Evolutionary conservation across 2,113 vertebrate species (phyloP).

Genomic region (Natator depressus): DNA sequence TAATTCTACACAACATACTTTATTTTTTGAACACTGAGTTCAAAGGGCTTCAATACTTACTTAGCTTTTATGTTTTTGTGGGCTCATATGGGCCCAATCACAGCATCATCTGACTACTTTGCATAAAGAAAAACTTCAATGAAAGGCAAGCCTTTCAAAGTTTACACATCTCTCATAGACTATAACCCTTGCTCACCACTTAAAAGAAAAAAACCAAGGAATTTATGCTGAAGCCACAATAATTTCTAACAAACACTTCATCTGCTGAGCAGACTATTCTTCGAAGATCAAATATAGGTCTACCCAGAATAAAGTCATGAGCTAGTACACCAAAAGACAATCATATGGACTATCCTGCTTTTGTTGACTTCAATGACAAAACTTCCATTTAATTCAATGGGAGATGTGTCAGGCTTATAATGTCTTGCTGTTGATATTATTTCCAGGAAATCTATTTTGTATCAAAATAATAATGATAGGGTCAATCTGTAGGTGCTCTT

Average conservation of each 20-base stretch:
- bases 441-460: not conserved
- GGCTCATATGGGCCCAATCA: not conserved
- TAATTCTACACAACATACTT: not conserved
- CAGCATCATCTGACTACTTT: not conserved
- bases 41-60: not conserved
- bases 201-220: not conserved
- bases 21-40: not conserved
- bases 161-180: not conserved
- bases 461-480: not conserved
- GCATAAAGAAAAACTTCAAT: not conserved
- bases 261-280: not conserved
- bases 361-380: not conserved
- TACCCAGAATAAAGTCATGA: not conserved
- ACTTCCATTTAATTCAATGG: not conserved
- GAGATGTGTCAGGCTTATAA: not conserved
- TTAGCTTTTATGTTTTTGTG: not conserved
- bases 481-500: not conserved
- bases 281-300: not conserved
- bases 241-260: not conserved
- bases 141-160: not conserved
- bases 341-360: not conserved
- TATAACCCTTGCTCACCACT: not conserved
- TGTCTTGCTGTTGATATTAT: not conserved
- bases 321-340: not conserved
- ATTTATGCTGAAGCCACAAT: constrained; percentile 6